A percentile compares a stretch with the other conserved stretches of the same genome.
phyloP scores from a whole-genome alignment of 2,113 vertebrate genomes.

The Callaeas wilsoni region DNA sequence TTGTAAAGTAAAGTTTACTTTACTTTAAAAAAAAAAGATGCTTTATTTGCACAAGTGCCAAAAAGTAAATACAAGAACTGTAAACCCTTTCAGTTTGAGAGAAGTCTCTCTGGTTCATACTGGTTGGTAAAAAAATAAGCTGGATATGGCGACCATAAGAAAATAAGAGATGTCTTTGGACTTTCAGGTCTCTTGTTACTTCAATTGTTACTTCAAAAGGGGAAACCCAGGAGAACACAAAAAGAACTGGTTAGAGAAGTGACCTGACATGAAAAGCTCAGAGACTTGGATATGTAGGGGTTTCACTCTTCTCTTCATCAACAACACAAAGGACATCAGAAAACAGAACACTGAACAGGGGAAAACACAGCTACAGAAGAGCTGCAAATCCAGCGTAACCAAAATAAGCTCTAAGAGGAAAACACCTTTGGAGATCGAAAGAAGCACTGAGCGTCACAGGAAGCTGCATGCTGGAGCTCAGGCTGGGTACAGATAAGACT shows the following conservation, averaged over 20 bases:
- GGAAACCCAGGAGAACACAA: not conserved
- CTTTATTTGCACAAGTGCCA: not conserved
- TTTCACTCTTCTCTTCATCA: not conserved
- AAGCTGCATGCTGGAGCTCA: not conserved
- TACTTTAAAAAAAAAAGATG: not conserved
- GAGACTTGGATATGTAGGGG: not conserved
- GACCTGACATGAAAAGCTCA: not conserved
- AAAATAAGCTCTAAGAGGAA: not conserved
- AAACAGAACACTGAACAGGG: not conserved
- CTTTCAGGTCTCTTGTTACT: not conserved
- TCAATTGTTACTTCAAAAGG: not conserved
- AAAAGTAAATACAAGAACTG: not conserved
- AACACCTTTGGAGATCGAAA: not conserved
- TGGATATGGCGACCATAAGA: not conserved
- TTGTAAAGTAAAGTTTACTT: not conserved
- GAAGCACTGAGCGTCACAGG: not conserved
- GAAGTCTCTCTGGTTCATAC: not conserved
- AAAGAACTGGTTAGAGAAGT: not conserved
- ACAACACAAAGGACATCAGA: not conserved
- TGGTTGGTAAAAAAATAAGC: not conserved
- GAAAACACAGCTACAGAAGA: not conserved
- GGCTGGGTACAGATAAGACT: not conserved
- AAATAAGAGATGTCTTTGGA: not conserved
- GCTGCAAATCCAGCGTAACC: not conserved
- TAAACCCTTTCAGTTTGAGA: not conserved